Evolutionary conservation across 1,140 invertebrate genomes (phyloP).

Genomic region (Eriocheir sinensis): DNA sequence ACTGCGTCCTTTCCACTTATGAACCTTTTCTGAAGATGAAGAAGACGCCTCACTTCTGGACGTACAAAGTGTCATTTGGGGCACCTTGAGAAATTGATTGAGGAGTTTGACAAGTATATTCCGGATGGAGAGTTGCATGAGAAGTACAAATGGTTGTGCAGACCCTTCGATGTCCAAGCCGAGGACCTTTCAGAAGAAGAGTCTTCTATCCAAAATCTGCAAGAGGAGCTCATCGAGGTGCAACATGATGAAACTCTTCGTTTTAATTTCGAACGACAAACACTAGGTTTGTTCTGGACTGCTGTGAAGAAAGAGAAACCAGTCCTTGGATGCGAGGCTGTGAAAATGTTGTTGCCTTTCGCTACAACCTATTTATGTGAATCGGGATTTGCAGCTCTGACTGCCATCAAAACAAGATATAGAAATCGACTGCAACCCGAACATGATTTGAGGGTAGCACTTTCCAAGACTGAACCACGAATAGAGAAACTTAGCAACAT

Average conservation of each 20-base stretch:
- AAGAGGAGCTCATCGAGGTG: constrained; percentile 5
- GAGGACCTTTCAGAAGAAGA: neutral
- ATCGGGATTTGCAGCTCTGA: neutral
- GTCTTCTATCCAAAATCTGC: constrained; percentile 2
- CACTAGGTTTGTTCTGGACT: constrained; percentile 27
- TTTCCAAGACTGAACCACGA: constrained; percentile 14
- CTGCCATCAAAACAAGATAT: no score
- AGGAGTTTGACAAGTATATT: constrained; percentile 35
- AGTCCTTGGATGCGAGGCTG: neutral
- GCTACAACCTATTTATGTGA: neutral
- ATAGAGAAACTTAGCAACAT: neutral
- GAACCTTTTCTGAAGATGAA: constrained; percentile 23
- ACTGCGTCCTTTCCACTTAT: neutral
- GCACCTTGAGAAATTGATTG: neutral
- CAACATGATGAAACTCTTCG: constrained; percentile 4
- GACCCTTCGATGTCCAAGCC: constrained; percentile 27
- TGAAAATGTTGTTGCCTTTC: neutral
- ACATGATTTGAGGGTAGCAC: constrained; percentile 37
- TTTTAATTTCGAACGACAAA: neutral
- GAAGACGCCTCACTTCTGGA: neutral
- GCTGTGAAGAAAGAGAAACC: neutral
- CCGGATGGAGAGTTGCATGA: constrained; percentile 37
- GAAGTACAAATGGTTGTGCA: constrained; percentile 19
- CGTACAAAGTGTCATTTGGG: constrained; percentile 32
- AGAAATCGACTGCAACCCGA: constrained; percentile 39